Evolutionary conservation across 2,888 invertebrate species (phyloP), one percentile per base, ranked within the genome.

Genomic region (Morpho helenor): DNA sequence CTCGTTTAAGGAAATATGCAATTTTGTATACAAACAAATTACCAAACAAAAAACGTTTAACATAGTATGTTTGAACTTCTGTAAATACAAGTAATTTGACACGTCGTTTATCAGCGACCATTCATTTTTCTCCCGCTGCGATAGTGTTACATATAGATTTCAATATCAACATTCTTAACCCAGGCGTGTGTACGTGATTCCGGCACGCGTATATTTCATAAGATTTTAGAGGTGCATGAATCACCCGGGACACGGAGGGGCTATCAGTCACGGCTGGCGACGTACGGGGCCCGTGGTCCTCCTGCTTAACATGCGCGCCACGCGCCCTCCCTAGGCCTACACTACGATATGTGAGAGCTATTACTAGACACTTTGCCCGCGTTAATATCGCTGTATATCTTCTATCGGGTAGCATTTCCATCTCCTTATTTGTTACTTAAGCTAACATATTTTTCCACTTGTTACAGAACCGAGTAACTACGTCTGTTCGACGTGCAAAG

Each of bases 401-500:
- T 76, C 78, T 70, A 84, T 84, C 76, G 80, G 72, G 68, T 75
- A 80, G 67, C 74, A 71, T 72, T 77, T 74, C 74, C 75, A 74
- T 78, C 67, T 73, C 64, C 62, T 64, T 63, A 59, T 66, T 60
- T 63, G 66, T 64, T 74, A 75, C 69, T 66, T 49, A 61, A 56
- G 60, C 63, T 62, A 66, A 63, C 67, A 69, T 77, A 61, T 75
- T 64, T 63, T 86, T 78, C 73, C 76, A 1, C 31, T 63, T 63
- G 63, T 63, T 63, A 64, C 95, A 97, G 98, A 98, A 90, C 98
- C 98, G 67, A 96, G 96, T 87, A 96, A 96, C 92, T 96, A 98
- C 84, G 95, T 97, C 68, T 99, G 98, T 79, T 96, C 96, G 50
- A 97, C 98, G 68, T 99, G 99, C 91, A 97, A 97, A 77, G 95